These are phyloP conservation scores for Exephanes ischioxanthus DNA, from an alignment of 2,888 invertebrate genomes.

Conservation along the genomic window DNA sequence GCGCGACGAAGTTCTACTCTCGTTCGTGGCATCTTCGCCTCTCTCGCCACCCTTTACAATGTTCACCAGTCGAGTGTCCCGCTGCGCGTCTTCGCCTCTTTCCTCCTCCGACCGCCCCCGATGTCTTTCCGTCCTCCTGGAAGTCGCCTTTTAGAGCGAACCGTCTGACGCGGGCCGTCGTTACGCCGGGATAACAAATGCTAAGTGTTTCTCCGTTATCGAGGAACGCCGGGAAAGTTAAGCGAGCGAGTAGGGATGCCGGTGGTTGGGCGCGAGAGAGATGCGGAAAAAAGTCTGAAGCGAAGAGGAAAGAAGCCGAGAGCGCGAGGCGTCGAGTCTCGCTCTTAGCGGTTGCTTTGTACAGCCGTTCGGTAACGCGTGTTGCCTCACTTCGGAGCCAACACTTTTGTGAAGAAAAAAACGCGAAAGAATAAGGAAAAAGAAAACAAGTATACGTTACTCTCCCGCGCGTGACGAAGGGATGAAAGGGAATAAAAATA, in stretches of 20 bases:
- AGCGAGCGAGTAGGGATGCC: constrained; percentile 56
- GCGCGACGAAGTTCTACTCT: constrained; percentile 54
- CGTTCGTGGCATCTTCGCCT: constrained; percentile 37
- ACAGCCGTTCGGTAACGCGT: constrained; percentile 34
- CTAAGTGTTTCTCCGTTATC: constrained; percentile 76
- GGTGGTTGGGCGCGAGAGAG: constrained; percentile 23
- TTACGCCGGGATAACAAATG: constrained; percentile 75
- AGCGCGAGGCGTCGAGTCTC: constrained; percentile 25
- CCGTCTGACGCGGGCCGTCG: constrained; percentile 71
- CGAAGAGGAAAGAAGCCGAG: constrained; percentile 21
- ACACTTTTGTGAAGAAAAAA: constrained; percentile 11
- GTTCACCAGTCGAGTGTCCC: constrained; percentile 41
- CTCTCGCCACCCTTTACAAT: constrained; percentile 14
- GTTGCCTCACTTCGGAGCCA: constrained; percentile 14
- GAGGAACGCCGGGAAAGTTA: constrained; percentile 71
- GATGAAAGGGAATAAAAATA: constrained; percentile 15
- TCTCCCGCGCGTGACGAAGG: background rate
- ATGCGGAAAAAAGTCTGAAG: constrained; percentile 35
- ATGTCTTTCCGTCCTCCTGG: constrained; percentile 48
- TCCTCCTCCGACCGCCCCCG: constrained; percentile 10
- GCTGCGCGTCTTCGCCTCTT: constrained; percentile 35
- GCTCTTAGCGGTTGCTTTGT: constrained; percentile 34
- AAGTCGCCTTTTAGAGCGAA: constrained; percentile 72
- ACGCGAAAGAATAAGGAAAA: constrained; percentile 14
- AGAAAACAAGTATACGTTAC: constrained; percentile 28